Conservation (phyloP, 2,888 invertebrate genomes). For the Eurois occulta region DNA sequence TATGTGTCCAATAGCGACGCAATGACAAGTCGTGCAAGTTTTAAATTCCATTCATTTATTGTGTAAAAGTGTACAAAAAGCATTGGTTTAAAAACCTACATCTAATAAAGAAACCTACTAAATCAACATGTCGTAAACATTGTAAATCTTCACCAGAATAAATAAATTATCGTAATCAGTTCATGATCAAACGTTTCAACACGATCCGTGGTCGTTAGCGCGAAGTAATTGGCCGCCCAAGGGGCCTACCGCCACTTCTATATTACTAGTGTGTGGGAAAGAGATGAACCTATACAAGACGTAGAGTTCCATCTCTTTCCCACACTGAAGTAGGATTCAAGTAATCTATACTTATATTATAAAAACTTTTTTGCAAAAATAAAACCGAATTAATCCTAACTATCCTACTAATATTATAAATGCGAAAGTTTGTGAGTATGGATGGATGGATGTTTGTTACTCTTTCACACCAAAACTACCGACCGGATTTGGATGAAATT, state of each 20-base stretch:
- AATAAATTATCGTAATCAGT: conserved; percentile 56
- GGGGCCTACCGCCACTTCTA: not conserved
- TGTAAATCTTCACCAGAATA: conserved; percentile 43
- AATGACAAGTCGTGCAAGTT: not conserved
- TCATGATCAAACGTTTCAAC: conserved; percentile 55
- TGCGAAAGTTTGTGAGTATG: too few relatives aligned
- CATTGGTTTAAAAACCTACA: conserved; percentile 11
- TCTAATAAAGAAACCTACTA: conserved; percentile 23
- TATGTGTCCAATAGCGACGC: not conserved
- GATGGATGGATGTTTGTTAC: too few relatives aligned
- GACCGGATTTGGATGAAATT: too few relatives aligned
- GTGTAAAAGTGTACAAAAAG: not conserved
- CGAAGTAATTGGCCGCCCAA: conserved; percentile 25
- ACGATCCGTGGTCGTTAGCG: conserved; percentile 39
- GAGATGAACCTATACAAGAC: not conserved
- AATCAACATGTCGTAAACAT: conserved; percentile 34
- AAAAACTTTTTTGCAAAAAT: too few relatives aligned
- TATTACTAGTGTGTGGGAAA: not conserved
- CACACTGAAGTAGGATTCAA: not conserved
- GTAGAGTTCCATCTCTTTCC: not conserved
- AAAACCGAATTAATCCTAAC: too few relatives aligned
- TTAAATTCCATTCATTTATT: not conserved
- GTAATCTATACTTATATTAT: not conserved
- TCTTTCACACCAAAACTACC: too few relatives aligned
- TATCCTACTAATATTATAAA: too few relatives aligned